Evolutionary conservation across 2,113 vertebrate genomes (phyloP).

Genomic region (Hymenochirus boettgeri): DNA sequence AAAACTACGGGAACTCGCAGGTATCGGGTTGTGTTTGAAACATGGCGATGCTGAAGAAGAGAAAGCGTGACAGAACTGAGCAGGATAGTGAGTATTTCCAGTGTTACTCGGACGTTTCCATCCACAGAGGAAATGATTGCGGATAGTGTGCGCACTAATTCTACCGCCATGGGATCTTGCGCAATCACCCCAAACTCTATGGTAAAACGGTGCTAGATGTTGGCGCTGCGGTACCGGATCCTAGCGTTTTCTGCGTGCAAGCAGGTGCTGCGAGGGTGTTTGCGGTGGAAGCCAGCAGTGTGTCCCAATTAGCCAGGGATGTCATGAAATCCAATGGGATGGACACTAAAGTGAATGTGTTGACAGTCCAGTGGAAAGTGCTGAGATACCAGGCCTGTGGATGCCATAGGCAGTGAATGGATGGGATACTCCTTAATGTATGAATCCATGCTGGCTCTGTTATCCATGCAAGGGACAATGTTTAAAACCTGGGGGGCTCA

Average conservation of each 20-base stretch:
- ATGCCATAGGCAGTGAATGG: constrained; percentile 86
- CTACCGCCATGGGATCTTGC: constrained; percentile 71
- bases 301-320: constrained; percentile 74
- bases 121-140: constrained; percentile 87
- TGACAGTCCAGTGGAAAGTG: constrained; percentile 72
- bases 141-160: constrained; percentile 75
- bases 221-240: constrained; percentile 78
- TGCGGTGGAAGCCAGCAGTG: constrained; percentile 79
- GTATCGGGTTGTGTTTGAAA: constrained; percentile 36
- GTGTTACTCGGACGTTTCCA: constrained; percentile 78
- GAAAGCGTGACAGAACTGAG: constrained; percentile 58
- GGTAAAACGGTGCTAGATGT: constrained; percentile 81
- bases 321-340: constrained; percentile 73
- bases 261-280: constrained; percentile 78
- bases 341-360: constrained; percentile 68
- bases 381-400: constrained; percentile 75
- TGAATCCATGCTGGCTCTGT: constrained; percentile 85
- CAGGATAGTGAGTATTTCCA: constrained; percentile 77
- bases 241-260: constrained; percentile 79
- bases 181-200: constrained; percentile 61
- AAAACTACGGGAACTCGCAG: neutral
- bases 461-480: constrained; percentile 73
- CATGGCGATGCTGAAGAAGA: constrained; percentile 70
- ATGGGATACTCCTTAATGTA: constrained; percentile 85
- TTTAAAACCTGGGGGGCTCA: constrained; percentile 72